These are phyloP conservation scores for Polia nebulosa DNA, from an alignment of 2,888 invertebrate species.

Conservation along the genomic window DNA sequence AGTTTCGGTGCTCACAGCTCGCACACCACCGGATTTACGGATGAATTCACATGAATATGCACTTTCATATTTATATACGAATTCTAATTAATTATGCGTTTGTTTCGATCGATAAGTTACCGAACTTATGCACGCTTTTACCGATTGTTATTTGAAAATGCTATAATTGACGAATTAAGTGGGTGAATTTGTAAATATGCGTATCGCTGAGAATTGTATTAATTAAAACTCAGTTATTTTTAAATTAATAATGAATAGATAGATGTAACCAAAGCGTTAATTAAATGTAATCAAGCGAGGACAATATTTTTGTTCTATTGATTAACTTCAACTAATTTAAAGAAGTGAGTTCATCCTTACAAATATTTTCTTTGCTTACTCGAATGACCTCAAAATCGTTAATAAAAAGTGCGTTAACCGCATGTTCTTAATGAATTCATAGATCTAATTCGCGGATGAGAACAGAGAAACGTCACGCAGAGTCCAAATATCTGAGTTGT, in stretches of 20 bases:
- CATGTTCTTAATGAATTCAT: slow-evolving; percentile 74
- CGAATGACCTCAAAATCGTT: slow-evolving; percentile 67
- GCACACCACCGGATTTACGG: slow-evolving; percentile 78
- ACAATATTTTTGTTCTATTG: slow-evolving; percentile 25
- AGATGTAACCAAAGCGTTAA: not conserved
- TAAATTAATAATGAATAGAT: not conserved
- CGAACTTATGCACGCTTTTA: slow-evolving; percentile 38
- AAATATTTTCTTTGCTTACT: slow-evolving; percentile 45
- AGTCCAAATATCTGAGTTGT: slow-evolving; percentile 50
- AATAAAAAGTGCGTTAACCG: slow-evolving; percentile 68
- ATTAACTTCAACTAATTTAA: slow-evolving; percentile 37
- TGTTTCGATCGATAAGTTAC: slow-evolving; percentile 28
- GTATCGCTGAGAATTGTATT: not conserved
- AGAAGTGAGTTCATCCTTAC: slow-evolving; percentile 46
- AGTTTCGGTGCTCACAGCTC: slow-evolving; percentile 72
- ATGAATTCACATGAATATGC: slow-evolving; percentile 75
- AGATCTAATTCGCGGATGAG: slow-evolving; percentile 64
- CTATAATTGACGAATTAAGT: not conserved
- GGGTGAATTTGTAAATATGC: not conserved
- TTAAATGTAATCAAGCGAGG: slow-evolving; percentile 12
- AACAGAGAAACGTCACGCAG: slow-evolving; percentile 49
- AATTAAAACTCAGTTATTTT: not conserved
- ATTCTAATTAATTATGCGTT: slow-evolving; percentile 39
- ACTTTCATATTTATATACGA: slow-evolving; percentile 62
- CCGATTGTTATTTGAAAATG: not conserved